Percentiles rank a stretch among this genome's conserved stretches.
phyloP scores from a whole-genome alignment of 30 jellyfish, hydroid and myxozoan genomes.

The Aurelia aurita region DNA sequence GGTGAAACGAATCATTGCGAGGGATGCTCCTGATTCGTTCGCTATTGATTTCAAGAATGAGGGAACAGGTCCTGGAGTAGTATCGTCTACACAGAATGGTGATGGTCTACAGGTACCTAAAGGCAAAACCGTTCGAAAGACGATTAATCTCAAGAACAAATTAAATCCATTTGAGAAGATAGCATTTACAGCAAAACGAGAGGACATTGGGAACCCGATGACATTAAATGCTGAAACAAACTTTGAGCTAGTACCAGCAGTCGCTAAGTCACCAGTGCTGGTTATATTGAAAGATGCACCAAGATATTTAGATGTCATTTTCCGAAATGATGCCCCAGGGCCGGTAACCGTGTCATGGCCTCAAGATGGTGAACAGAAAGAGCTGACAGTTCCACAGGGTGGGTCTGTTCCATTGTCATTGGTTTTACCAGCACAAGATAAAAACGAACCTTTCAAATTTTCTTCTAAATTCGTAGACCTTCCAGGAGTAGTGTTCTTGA shows the following conservation, averaged over 20 bases:
- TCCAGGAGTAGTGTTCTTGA: conserved; percentile 9
- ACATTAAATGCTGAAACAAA: background rate
- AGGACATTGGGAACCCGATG: background rate
- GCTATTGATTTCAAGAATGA: background rate
- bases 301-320: background rate
- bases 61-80: conserved; percentile 9
- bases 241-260: background rate
- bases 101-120: background rate
- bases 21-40: background rate
- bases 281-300: background rate
- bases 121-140: background rate
- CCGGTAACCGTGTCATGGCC: background rate
- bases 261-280: background rate
- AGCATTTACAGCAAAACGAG: background rate
- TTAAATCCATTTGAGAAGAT: background rate
- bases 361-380: background rate
- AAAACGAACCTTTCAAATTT: background rate
- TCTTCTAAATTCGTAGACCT: background rate
- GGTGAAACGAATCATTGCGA: background rate
- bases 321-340: conserved; percentile 4
- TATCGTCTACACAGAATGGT: background rate
- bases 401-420: background rate
- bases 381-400: background rate
- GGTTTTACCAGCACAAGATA: background rate
- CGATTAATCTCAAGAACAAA: background rate